Base-by-base conservation (phyloP, 1,140 invertebrate genomes). In the Lerema accius region DNA sequence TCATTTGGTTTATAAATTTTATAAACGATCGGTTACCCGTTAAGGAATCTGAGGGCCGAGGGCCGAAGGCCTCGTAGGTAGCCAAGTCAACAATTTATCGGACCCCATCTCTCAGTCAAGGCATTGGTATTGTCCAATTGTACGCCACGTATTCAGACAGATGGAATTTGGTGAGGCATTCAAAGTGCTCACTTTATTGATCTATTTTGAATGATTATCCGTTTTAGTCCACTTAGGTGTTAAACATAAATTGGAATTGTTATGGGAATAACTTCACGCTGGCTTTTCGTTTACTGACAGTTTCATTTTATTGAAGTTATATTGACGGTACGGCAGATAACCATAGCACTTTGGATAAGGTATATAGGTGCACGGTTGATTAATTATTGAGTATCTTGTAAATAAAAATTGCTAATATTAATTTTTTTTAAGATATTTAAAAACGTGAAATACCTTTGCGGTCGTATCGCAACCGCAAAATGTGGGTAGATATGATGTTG, bases 11-110 rank as follows among this genome's bases (percentile, higher is more conserved):
- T 26, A 13, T 56, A 55, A 56, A 45, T 28, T 56, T 32, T 42
- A 67, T 50, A 56, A 53, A 58, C 19, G 39, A 48, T 39, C 35
- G 48, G 14, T 58, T 15, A 26, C 32, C 23, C 67, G 67, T 71
- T 61, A 69, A 71, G 71, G 71, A 53, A 71, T 72, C 51, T 61
- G 26, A 63, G 63, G 51, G 69, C 60, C 53, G 65, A 59, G 50
- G 50, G 43, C 63, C 42, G n/a, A n/a, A n/a, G n/a, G n/a, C n/a
- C n/a, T 46, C 55, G 67, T 65, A 66, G 60, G 69, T 56, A 64
- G 68, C 68, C 63, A 65, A 76, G 66, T 78, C 76, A 71, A 75
- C 71, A 72, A 85, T 84, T 81, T 81, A 84, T 86, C 80, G 82
- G 68, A 73, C 11, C 67, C 74, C 78, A 84, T 87, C 82, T 69